A percentile compares a stretch with the other conserved stretches of the same genome.
Conservation (phyloP, 2,888 invertebrate species). For the Drosophila birchii region DNA sequence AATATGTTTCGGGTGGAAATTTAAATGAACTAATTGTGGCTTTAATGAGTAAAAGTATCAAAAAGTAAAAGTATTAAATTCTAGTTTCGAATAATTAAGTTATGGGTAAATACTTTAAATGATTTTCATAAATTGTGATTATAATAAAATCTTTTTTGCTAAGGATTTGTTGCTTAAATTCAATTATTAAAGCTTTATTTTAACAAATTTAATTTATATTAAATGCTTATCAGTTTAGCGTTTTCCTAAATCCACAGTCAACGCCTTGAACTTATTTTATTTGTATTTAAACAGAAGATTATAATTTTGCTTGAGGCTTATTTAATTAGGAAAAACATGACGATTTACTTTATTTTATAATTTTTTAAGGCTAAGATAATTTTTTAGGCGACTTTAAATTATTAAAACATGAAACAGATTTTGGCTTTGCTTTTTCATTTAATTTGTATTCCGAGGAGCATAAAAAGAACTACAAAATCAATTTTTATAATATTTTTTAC, state of each 20-base stretch:
- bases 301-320: too few species aligned
- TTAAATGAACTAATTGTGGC: neutral
- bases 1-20: neutral
- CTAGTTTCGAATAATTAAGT: neutral
- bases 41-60: too few species aligned
- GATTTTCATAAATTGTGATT: too few species aligned
- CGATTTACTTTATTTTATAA: too few species aligned
- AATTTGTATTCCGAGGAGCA: conserved; percentile 4
- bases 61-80: too few species aligned
- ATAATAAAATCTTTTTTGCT: neutral
- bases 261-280: neutral
- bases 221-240: neutral
- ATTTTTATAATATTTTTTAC: conserved; percentile 57
- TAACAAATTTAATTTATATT: neutral
- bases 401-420: neutral
- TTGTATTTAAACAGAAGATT: neutral
- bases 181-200: neutral
- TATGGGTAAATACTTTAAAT: too few species aligned
- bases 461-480: conserved; percentile 42
- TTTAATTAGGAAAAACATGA: neutral
- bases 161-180: neutral
- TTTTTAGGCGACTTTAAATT: neutral
- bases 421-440: neutral
- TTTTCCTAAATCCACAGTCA: neutral
- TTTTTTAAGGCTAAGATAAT: too few species aligned